A percentile compares a stretch with the other conserved stretches of the same genome.
Conservation (phyloP, 2,888 invertebrate species). For the Tetanocera ferruginea region DNA sequence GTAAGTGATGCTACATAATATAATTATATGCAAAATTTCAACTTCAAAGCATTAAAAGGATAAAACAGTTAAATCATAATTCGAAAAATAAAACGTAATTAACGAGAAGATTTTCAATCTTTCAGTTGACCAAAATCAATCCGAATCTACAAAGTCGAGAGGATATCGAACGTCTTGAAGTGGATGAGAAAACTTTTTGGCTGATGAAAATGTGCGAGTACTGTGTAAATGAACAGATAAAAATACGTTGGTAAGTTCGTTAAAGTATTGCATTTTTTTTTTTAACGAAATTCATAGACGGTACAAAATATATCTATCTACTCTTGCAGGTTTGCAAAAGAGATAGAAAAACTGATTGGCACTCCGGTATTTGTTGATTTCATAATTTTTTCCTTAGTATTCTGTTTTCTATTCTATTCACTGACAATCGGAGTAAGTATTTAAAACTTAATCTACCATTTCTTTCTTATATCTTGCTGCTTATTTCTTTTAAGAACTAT, state of each 20-base stretch:
- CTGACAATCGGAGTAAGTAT: conserved; percentile 56
- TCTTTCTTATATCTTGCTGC: no score
- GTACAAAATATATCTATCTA: neutral
- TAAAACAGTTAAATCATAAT: no score
- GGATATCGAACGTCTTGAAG: neutral
- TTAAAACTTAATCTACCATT: no score
- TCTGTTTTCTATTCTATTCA: conserved; percentile 62
- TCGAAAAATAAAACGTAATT: no score
- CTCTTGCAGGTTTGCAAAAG: conserved; percentile 46
- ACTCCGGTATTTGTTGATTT: conserved; percentile 62
- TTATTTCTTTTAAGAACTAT: conserved; percentile 52
- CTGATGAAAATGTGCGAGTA: conserved; percentile 53
- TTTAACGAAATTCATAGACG: no score
- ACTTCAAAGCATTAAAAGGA: no score
- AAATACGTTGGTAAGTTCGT: conserved; percentile 52
- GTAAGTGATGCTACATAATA: conserved; percentile 48
- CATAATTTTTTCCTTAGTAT: conserved; percentile 60
- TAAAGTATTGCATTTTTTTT: neutral
- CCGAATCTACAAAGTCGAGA: neutral
- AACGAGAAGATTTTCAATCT: neutral
- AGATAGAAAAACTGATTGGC: conserved; percentile 54
- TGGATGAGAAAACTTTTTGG: conserved; percentile 45
- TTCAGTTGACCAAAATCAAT: neutral
- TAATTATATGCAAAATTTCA: neutral
- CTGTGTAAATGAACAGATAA: conserved; percentile 55